A percentile compares a stretch with the other conserved stretches of the same genome.
phyloP scores from a whole-genome alignment of 2,113 vertebrate species.

The Tetrax tetrax region DNA sequence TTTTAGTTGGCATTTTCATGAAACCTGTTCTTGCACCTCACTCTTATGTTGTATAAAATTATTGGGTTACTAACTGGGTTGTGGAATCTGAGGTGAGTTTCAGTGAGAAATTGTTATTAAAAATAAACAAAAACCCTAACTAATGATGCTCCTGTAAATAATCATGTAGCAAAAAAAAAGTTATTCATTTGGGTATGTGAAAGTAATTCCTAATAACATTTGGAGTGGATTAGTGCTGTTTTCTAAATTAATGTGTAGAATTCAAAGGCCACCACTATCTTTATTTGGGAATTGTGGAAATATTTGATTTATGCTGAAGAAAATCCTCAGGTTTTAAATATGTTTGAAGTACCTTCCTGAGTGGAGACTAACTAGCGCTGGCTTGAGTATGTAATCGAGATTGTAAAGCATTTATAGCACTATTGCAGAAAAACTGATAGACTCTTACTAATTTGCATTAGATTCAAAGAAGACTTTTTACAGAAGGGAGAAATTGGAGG shows the following conservation, averaged over 20 bases:
- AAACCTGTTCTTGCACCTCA: not conserved
- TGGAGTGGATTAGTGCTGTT: not conserved
- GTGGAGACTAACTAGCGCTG: not conserved
- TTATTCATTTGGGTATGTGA: not conserved
- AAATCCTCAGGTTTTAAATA: not conserved
- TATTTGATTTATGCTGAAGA: not conserved
- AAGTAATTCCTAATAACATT: not conserved
- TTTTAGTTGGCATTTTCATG: not conserved
- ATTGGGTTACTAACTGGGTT: not conserved
- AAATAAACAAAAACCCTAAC: not conserved
- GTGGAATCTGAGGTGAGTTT: not conserved
- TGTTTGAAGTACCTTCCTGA: not conserved
- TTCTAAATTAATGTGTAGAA: not conserved
- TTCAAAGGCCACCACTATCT: not conserved
- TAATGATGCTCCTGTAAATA: not conserved
- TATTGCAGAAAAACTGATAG: not conserved
- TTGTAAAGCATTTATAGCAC: not conserved
- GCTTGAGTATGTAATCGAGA: not conserved
- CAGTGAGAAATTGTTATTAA: not conserved
- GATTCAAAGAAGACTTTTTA: constrained; percentile 91
- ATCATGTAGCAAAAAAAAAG: not conserved
- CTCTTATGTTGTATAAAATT: not conserved
- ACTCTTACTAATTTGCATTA: constrained; percentile 22
- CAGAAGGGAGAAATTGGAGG: constrained; percentile 89
- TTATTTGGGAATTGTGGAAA: not conserved